phyloP scores from a whole-genome alignment of 30 jellyfish, hydroid and myxozoan species.

The Sanderia malayensis region DNA sequence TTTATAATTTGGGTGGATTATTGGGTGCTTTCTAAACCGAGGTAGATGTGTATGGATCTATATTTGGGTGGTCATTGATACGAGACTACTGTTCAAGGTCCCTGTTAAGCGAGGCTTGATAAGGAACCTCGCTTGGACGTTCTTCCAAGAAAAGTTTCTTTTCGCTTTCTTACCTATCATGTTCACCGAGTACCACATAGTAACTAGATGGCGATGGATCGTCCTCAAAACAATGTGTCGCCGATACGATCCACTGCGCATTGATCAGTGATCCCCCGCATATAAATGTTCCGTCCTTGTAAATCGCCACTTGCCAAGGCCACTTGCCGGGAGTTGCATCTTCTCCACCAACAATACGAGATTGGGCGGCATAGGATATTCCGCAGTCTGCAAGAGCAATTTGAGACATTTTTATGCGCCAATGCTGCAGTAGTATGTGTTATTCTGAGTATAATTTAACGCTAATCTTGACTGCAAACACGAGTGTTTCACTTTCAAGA shows the following conservation, averaged over 20 bases:
- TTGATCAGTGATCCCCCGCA: conserved; percentile 66
- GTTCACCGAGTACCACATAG: not conserved
- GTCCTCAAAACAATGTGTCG: conserved; percentile 57
- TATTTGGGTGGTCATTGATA: no score
- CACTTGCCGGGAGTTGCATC: conserved; percentile 55
- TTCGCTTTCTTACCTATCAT: conserved; percentile 5
- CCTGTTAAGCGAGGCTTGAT: no score
- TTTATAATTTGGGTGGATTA: no score
- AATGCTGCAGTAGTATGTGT: no score
- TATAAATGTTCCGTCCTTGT: conserved; percentile 28
- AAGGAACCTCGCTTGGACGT: no score
- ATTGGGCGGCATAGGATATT: not conserved
- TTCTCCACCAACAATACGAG: conserved; percentile 50
- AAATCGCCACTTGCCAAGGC: conserved; percentile 68
- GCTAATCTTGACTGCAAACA: no score
- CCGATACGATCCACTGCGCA: conserved; percentile 54
- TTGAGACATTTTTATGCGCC: no score
- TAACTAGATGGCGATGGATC: not conserved
- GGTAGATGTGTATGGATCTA: no score
- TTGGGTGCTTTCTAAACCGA: no score
- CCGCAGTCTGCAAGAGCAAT: conserved; percentile 16
- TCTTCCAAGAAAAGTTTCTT: no score
- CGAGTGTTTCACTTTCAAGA: not conserved
- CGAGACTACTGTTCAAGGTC: no score
- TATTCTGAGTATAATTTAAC: no score